Evolutionary conservation across 1,140 invertebrate species (phyloP), one percentile per base, ranked within the genome.

Genomic region (Cherax quadricarinatus): DNA sequence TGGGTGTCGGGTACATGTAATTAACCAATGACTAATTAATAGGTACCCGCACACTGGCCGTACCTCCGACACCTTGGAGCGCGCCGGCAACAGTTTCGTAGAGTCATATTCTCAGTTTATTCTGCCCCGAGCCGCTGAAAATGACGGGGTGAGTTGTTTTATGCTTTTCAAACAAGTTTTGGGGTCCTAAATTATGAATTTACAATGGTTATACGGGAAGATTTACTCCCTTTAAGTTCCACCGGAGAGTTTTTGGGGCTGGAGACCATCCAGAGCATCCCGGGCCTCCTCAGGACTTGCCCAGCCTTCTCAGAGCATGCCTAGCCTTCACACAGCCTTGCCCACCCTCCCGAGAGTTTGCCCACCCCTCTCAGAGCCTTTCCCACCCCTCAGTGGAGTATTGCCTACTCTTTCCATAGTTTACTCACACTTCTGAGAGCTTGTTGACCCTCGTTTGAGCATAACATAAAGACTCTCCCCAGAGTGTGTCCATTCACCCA

Each of bases 1-100:
- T 90, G 81, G 89, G 89, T 90, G 89, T 84, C 89, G 89, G 89
- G 53, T 73, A 90, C 81, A 85, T 90, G 82, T 85, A 90, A 90
- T 90, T 90, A 90, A 85, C 89, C 89, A 90, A 90, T 90, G 89
- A 90, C 82, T 90, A 90, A 90, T 90, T 90, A 90, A 90, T 90
- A 90, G 89, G 89, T 90, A 84, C 88, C 79, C 79, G 73, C 88
- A 83, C 88, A 62, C 88, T 82, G 88, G 30, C 79, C 49, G 60
- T 49, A 53, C 30, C 79, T 60, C 88, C 79, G 41, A 82, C 79
- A 82, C 88, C 79, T 82, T 30, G 16, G 21, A 24, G 30, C 14
- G 57, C 79, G 57, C 16, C 66, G 41, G 9, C 78, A 62, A 80
- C 79, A 80, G 51, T 66, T 62, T 48, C 49, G 48, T 41, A 21